A percentile compares a stretch with the other conserved stretches of the same genome.
These are phyloP conservation scores for Hypercompe scribonia DNA, from an alignment of 2,888 invertebrate genomes.

Conservation along the genomic window DNA sequence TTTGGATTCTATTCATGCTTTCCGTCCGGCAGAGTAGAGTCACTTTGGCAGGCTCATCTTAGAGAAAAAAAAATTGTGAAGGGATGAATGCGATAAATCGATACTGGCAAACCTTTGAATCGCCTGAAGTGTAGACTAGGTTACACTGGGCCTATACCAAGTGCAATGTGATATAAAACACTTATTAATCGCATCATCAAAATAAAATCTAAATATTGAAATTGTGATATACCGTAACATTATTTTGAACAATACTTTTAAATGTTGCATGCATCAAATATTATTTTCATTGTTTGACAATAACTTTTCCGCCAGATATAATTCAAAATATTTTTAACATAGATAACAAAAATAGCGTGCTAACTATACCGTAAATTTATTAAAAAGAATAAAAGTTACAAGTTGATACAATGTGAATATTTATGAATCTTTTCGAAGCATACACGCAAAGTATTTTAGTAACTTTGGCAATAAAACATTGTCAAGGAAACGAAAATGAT, in stretches of 20 bases:
- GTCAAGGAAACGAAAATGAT: background rate
- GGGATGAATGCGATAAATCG: no score
- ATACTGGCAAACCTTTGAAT: no score
- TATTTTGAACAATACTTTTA: background rate
- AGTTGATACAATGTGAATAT: background rate
- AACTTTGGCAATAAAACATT: background rate
- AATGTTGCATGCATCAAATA: background rate
- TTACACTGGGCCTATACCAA: no score
- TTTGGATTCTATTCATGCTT: no score
- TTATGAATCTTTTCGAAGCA: conserved; percentile 3
- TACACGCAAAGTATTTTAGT: conserved; percentile 2
- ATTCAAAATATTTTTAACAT: background rate
- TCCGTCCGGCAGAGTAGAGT: no score
- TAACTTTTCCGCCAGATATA: background rate
- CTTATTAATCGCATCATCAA: no score
- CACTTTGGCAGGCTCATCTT: no score
- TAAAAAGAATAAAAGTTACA: background rate
- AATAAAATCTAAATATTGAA: no score
- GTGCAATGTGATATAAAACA: no score
- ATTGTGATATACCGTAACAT: no score
- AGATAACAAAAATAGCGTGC: background rate
- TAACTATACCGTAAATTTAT: background rate
- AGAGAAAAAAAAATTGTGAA: no score
- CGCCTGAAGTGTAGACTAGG: no score
- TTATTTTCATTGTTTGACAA: background rate